These are phyloP conservation scores for Gisinianus flammeolus DNA, from an alignment of 2,888 invertebrate genomes.

Conservation along the genomic window DNA sequence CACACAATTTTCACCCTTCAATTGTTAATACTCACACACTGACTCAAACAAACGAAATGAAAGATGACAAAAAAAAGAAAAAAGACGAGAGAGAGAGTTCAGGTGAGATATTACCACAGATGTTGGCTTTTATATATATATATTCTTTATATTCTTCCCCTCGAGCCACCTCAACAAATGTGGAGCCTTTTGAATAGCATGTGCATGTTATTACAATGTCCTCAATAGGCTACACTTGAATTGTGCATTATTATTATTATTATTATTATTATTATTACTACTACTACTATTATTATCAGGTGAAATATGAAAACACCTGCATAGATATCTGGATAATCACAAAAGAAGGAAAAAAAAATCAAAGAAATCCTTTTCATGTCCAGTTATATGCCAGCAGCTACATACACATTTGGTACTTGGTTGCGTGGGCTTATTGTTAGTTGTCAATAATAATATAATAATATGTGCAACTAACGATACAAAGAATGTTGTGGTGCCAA, in stretches of 20 bases:
- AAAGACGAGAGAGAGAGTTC: conserved; percentile 17
- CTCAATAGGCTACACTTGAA: no score
- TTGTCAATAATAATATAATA: no score
- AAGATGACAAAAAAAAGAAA: not conserved
- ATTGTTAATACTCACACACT: not conserved
- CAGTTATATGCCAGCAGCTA: no score
- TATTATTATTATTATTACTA: no score
- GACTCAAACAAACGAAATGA: not conserved
- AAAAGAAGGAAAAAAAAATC: conserved; percentile 4
- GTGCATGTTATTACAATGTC: not conserved
- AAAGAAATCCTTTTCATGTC: conserved; percentile 22
- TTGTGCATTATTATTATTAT: not conserved
- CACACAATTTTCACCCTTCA: conserved; percentile 6
- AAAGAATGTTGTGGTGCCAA: no score
- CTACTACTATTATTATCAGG: no score
- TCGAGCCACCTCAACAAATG: not conserved
- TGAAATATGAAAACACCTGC: no score
- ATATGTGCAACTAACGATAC: no score
- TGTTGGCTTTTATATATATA: conserved; percentile 13
- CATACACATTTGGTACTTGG: no score
- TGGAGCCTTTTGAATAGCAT: no score
- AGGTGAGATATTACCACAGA: conserved; percentile 40
- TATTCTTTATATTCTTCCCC: not conserved
- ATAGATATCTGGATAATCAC: not conserved
- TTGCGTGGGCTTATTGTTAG: no score